Base-by-base conservation (phyloP, 2,888 invertebrate genomes). In the Amblyjoppa fuscipennis region DNA sequence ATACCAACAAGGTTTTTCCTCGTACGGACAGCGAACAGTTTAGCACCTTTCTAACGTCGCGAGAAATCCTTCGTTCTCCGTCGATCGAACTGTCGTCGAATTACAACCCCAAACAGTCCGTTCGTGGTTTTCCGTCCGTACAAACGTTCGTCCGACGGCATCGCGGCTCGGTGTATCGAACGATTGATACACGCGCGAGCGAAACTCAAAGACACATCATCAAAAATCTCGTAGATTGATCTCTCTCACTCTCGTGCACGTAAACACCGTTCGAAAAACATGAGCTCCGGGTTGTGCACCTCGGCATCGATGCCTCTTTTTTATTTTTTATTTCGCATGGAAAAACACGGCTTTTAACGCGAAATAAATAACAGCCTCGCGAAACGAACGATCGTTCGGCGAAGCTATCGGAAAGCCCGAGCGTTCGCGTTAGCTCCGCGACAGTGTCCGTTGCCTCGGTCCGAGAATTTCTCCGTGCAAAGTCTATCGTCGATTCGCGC, bases 201-300 rank as follows among this genome's bases (percentile, higher is more conserved):
- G 71, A 61, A 49, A 20, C 66, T 34, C 34, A 28, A 49, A 83
- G 91, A 91, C 89, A 90, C 90, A 91, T 91, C 90, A 90, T 89
- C 89, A 89, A 89, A 89, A 79, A 61, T 66, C 69, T 51, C 89
- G 88, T 89, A 90, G 89, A 92, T 92, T 89, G 89, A 90, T 90
- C 89, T 25, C 89, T 25, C 28, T 28, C 9, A 11, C 53, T 64
- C 53, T 64, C 41, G 6, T 88, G 87, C n/a, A 41, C 69, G 88
- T 91, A 90, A 66, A 85, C 85, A 89, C 90, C 91, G 90, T 92
- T 92, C 91, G 88, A 88, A 92, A 93, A 92, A 92, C 91, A 92
- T 92, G 89, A 89, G 91, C 88, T 87, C 86, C 85, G 41, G 64
- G 64, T 79, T 79, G 70, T 71, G 61, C 51, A 61, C 70, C 77